Evolutionary conservation across 1,140 invertebrate genomes (phyloP), one percentile per base, ranked within the genome.

Genomic region (Lordiphosa mommai): DNA sequence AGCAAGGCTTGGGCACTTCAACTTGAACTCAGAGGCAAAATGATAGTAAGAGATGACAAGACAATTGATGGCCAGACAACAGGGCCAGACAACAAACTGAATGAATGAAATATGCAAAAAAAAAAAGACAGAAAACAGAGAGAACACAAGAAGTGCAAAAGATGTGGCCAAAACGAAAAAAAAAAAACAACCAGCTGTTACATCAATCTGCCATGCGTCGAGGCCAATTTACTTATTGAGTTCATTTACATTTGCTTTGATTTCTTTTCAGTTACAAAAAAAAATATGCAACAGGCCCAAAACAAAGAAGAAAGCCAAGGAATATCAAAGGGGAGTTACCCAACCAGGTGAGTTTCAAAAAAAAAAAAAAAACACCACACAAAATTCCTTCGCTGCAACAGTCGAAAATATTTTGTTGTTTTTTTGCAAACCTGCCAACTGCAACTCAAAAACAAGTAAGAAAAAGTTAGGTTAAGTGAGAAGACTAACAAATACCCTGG

Each of bases 11-110:
- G 7, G 23, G 77, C 76, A 72, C 76, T 82, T 82, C 76, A 82
- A 82, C 76, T 82, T 82, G 76, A 82, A 82, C 76, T 61, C 55
- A 60, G 61, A 27, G 27, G 8, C 29, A 14, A 13, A 30, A 9
- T 23, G 46, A 50, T 50, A 59, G 43, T 51, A 38, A 13, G 46
- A 32, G 71, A 70, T 82, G 74, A 74, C 76, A 82, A 80, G 74
- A 82, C 74, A 82, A 80, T 80, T 80, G 74, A 80, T 80, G 74
- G 76, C 74, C 64, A 68, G 64, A 68, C 64, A 60, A 68, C 64
- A 60, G 63, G 40, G 29, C 37, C 10, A 68, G 55, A 68, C 44
- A 47, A 32, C 13, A 27, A 41, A 64, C 51, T 68, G 64, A 67
- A 67, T 67, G 43, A 58, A 34, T 44, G 27, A 52, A 23, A 46